Conservation (phyloP, 2,797 vertebrate species). For the Craterocephalus amniculus region DNA sequence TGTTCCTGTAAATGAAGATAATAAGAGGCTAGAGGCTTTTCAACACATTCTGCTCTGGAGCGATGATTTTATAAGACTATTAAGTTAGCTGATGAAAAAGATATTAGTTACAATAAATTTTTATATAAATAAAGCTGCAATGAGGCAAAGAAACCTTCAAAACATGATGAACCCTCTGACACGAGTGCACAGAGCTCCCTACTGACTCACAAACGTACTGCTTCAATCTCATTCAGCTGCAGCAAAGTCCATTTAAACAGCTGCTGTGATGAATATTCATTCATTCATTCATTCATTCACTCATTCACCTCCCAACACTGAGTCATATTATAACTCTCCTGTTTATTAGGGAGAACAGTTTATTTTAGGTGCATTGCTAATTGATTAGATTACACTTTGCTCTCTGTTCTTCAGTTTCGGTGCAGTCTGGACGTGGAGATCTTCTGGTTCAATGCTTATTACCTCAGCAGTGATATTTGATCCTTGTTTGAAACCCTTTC, state of each 20-base stretch:
- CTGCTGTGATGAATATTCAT: not conserved
- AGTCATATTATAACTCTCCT: not conserved
- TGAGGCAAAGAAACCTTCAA: not conserved
- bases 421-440: not conserved
- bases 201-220: conserved; percentile 31
- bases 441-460: not conserved
- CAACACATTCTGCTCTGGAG: not conserved
- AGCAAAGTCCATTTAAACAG: not conserved
- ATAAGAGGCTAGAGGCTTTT: not conserved
- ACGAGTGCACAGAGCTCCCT: conserved; percentile 42
- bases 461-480: conserved; percentile 5
- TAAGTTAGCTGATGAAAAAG: conserved; percentile 1
- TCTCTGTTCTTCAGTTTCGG: not conserved
- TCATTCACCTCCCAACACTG: not conserved
- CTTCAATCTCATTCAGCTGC: not conserved
- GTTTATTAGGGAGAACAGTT: not conserved
- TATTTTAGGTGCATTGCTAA: not conserved
- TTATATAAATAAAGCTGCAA: not conserved
- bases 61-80: not conserved
- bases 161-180: not conserved
- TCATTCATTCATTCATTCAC: not conserved
- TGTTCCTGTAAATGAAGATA: not conserved
- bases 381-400: not conserved
- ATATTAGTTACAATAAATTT: not conserved
- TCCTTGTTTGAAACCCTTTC: conserved; percentile 6